Base-by-base conservation (phyloP, 2,797 vertebrate species). In the Siniperca obscura region DNA sequence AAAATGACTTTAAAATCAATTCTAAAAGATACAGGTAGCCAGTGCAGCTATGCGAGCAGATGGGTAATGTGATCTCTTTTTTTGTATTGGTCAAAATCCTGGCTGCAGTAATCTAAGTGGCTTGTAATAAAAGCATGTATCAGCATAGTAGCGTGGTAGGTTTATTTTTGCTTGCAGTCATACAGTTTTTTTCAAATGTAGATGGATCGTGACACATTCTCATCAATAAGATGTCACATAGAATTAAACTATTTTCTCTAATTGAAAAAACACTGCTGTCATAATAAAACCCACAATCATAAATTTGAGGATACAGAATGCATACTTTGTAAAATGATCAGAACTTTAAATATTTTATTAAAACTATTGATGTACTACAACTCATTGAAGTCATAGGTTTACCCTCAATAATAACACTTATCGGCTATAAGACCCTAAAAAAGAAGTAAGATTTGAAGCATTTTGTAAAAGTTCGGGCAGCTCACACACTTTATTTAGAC, bases 221-320 rank as follows among this genome's bases (percentile, higher is more conserved):
- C 8, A 71, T 72, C 21, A 65, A 46, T 50, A 55, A 56, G 40
- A 71, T n/a, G 44, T 57, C 22, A 38, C 27, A 71, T 1, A 48
- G 3, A 68, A 34, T 76, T 44, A 10, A 67, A 66, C 7, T 14
- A n/a, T 71, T 74, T 71, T 75, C 56, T 75, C 50, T 57, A 19
- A 53, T 3, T 74, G 19, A 70, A 71, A 62, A 52, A 22, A 67
- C 14, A 42, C 27, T 65, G n/a, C 14, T 46, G 12, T 70, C 62
- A 76, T 53, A 46, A 56, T 46, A 55, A 64, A 74, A 66, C 22
- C 4, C 12, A 53, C 42, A 52, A 22, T 62, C 16, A 50, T 52
- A 55, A 72, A 70, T 66, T 36, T 30, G 62, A 19, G 7, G 21
- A 44, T 10, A 19, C 5, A 55, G 13, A 9, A 73, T 14, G 25